Conservation (phyloP, 1,140 invertebrate genomes). For the Plutomurus gul region DNA sequence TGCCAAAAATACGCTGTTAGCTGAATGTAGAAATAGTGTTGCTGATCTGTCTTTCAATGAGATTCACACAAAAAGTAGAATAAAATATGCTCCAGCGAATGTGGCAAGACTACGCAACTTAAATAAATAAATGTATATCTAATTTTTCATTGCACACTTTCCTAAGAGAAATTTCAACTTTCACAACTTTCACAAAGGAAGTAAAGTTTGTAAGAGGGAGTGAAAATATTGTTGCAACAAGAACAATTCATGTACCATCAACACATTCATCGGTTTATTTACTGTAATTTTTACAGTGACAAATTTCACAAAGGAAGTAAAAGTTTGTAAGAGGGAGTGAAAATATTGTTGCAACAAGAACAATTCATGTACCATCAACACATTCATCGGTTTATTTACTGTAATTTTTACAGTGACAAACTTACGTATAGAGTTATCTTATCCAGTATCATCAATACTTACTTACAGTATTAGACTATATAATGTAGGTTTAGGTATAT, state of each 20-base stretch:
- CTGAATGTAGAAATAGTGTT: background rate
- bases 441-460: background rate
- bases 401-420: constrained; percentile 27
- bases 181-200: too few relatives aligned
- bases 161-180: too few relatives aligned
- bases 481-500: background rate
- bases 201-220: too few relatives aligned
- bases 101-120: background rate
- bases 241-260: constrained; percentile 4
- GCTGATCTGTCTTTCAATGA: constrained; percentile 14
- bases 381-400: constrained; percentile 11
- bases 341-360: constrained; percentile 31
- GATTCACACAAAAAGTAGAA: background rate
- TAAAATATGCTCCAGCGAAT: background rate
- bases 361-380: constrained; percentile 15
- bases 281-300: too few relatives aligned
- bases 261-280: constrained; percentile 15
- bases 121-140: background rate
- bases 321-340: too few relatives aligned
- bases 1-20: background rate
- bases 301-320: too few relatives aligned
- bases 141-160: too few relatives aligned
- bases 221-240: constrained; percentile 35
- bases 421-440: constrained; percentile 28
- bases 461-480: background rate